Evolutionary conservation across 2,888 invertebrate genomes (phyloP).

Genomic region (Ochropleura leucogaster): DNA sequence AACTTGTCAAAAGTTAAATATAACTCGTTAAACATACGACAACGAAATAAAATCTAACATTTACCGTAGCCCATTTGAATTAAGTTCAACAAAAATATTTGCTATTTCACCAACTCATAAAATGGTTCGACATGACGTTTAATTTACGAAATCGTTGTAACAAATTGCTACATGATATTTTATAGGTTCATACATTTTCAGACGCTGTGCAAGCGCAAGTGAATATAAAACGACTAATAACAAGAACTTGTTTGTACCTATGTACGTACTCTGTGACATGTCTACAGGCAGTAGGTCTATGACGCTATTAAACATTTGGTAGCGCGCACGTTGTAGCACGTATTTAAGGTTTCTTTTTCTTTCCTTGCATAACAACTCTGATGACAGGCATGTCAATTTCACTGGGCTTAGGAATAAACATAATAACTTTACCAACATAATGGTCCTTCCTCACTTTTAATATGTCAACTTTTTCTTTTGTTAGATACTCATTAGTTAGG

Average conservation of each 20-base stretch:
- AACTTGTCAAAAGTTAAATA: slow-evolving; percentile 22
- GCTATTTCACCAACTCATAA: slow-evolving; percentile 24
- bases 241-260: slow-evolving; percentile 27
- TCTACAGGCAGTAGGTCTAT: slow-evolving; percentile 53
- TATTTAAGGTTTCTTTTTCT: slow-evolving; percentile 77
- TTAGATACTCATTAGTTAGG: neutral
- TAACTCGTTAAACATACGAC: neutral
- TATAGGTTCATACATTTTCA: slow-evolving; percentile 44
- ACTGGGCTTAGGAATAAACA: slow-evolving; percentile 40
- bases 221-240: slow-evolving; percentile 35
- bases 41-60: neutral
- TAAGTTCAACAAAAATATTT: slow-evolving; percentile 35
- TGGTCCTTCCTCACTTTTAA: neutral
- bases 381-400: slow-evolving; percentile 72
- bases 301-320: slow-evolving; percentile 56
- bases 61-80: slow-evolving; percentile 28
- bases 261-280: slow-evolving; percentile 7
- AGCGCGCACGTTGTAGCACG: slow-evolving; percentile 69
- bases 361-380: slow-evolving; percentile 69
- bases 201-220: slow-evolving; percentile 22
- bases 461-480: neutral
- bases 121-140: slow-evolving; percentile 42
- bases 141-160: slow-evolving; percentile 39
- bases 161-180: slow-evolving; percentile 48
- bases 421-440: neutral